Base-by-base conservation (phyloP, 2,888 invertebrate species). In the Poecilus cupreus region DNA sequence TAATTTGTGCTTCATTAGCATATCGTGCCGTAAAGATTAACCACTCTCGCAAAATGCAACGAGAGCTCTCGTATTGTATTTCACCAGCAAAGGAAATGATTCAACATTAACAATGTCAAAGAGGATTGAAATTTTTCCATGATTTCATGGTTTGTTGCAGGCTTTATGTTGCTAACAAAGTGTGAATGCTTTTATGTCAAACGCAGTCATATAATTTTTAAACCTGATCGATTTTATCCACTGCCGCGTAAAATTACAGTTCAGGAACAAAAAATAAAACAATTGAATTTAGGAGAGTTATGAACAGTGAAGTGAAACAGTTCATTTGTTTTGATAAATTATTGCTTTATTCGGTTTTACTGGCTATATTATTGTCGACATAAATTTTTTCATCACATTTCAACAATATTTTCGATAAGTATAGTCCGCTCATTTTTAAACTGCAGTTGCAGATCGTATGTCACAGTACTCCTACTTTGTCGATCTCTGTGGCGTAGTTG, bases 251-350 rank as follows among this genome's bases (percentile, higher is more conserved):
- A 72, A 72, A 72, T 46, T 72, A 72, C 46, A 43, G 22, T 24
- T 46, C 22, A 46, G 22, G 32, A 46, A 46, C 24, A 13, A 72
- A 72, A 72, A 72, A 72, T 43, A 13, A 43, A 43, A 43, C 46
- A 43, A 24, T 46, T 24, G 46, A 72, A 46, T 72, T 72, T 43
- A 37, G 24, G 46, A 72, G 46, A 46, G 46, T 72, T 72, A 72
- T 72, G 43, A 72, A 72, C 72, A 24, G 72, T 46, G 43, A 72
- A 46, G 22, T 72, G 46, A 46, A 46, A 72, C 72, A 72, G 43
- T 46, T 72, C 72, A 72, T 72, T 72, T 72, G 72, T 72, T 72
- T 24, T 24, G 22, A 46, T 72, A 72, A 68, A 68, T 68, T 68
- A 68, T 68, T 68, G 64, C 64, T 37, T 68, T n/a, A n/a, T n/a